These are phyloP conservation scores for Aramus guarauna DNA, from an alignment of 2,113 vertebrate species.

Conservation along the genomic window DNA sequence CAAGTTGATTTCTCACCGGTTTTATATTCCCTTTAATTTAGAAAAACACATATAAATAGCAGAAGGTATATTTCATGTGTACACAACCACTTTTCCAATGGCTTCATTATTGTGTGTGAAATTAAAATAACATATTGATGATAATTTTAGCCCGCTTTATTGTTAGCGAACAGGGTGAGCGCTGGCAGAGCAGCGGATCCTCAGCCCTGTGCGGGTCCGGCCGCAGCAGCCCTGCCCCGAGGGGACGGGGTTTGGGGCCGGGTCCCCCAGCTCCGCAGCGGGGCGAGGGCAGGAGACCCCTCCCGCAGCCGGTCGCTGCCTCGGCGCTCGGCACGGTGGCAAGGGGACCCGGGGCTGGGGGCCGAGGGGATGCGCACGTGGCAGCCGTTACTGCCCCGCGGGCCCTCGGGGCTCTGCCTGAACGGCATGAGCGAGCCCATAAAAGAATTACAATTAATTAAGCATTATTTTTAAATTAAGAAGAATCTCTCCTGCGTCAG, in stretches of 20 bases:
- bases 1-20: constrained; percentile 16
- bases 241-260: accelerated
- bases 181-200: neutral
- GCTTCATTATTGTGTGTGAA: neutral
- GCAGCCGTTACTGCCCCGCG: accelerated
- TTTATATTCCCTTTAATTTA: constrained; percentile 27
- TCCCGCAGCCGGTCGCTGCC: accelerated
- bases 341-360: neutral
- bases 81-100: neutral
- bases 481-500: neutral
- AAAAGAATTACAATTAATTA: neutral
- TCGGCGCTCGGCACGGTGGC: accelerated
- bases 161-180: accelerated
- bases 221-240: no score
- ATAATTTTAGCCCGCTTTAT: neutral
- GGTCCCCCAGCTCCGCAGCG: accelerated
- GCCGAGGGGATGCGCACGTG: accelerated
- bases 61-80: neutral
- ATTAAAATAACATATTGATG: neutral
- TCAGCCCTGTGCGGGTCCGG: accelerated
- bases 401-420: neutral
- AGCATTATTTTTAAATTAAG: neutral
- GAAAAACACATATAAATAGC: constrained; percentile 31
- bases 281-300: neutral
- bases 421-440: accelerated